Conservation (phyloP, 2,113 vertebrate genomes). For the Ctenomys sociabilis region DNA sequence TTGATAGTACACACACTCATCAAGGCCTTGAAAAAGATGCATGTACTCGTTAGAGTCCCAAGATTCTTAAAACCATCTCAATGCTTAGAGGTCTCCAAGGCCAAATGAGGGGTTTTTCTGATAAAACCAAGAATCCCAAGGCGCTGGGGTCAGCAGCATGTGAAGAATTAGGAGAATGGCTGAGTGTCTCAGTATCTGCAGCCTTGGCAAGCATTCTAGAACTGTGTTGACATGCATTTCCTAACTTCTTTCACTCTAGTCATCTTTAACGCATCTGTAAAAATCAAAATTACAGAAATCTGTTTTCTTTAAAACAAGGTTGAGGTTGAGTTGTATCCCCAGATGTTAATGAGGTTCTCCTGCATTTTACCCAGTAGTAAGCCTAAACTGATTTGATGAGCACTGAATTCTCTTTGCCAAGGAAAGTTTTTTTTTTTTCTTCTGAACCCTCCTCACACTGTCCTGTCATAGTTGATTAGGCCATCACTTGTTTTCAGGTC, state of each 20-base stretch:
- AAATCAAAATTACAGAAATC: background rate
- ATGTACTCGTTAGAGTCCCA: background rate
- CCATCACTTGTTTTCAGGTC: background rate
- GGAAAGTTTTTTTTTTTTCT: slow-evolving; percentile 55
- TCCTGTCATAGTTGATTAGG: background rate
- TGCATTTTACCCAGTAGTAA: background rate
- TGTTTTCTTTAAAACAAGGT: background rate
- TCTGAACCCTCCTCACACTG: background rate
- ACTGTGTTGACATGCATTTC: background rate
- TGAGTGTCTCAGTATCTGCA: background rate
- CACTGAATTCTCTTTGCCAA: slow-evolving; percentile 11
- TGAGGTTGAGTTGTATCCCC: background rate
- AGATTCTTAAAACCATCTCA: background rate
- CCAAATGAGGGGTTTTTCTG: no score
- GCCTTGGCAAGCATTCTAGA: background rate
- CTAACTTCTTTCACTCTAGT: background rate
- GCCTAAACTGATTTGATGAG: slow-evolving; percentile 49
- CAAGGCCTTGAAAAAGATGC: background rate
- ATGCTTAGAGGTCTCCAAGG: background rate
- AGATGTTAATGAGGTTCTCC: slow-evolving; percentile 29
- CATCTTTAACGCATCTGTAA: slow-evolving; percentile 15
- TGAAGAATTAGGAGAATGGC: background rate
- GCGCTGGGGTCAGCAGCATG: background rate
- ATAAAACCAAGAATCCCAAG: background rate
- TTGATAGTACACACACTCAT: background rate